Base-by-base conservation (phyloP, 2,797 vertebrate genomes). In the Cirrhinus molitorella region DNA sequence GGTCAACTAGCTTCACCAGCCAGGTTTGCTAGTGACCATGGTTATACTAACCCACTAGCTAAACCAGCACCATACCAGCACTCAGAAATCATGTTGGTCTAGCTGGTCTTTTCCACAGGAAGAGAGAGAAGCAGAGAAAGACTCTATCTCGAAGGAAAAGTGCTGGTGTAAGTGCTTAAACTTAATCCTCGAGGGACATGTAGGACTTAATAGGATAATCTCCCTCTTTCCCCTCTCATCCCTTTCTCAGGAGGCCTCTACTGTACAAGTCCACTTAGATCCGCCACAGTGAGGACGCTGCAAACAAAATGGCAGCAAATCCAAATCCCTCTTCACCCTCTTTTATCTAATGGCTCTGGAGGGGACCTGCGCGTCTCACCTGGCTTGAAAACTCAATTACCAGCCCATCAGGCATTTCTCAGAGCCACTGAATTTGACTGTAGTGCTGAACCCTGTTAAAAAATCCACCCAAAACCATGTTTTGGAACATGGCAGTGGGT, bases 141-240 rank as follows among this genome's bases (percentile, higher is more conserved):
- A 80, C 76, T 79, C 43, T 45, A 17, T 57, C 25, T 80, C 5
- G 55, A 68, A 80, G 53, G 40, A 53, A 68, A 82, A 87, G 73
- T 49, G 75, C 84, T 86, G 78, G 45, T 84, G 73, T 84, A 83
- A 82, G 85, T 83, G 82, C 86, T 89, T 85, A 87, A 88, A 88
- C 72, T 77, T 88, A 88, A 89, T 81, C 86, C 86, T 86, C 73
- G 31, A 43, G 81, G 84, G 89, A 86, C 77, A 80, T 83, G 86
- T 86, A 88, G 76, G 47, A 73, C 71, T 82, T 85, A 88, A 87
- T 86, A 83, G 89, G 86, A 88, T 88, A 90, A 90, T 90, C 89
- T 85, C 84, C 68, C 76, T 85, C 75, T 76, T 83, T 73, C 84
- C 76, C 68, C 85, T 78, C 83, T 80, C 79, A 67, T 85, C 80